Evolutionary conservation across 2,797 vertebrate species (phyloP), one percentile per base, ranked within the genome.

Genomic region (Argentina silus): DNA sequence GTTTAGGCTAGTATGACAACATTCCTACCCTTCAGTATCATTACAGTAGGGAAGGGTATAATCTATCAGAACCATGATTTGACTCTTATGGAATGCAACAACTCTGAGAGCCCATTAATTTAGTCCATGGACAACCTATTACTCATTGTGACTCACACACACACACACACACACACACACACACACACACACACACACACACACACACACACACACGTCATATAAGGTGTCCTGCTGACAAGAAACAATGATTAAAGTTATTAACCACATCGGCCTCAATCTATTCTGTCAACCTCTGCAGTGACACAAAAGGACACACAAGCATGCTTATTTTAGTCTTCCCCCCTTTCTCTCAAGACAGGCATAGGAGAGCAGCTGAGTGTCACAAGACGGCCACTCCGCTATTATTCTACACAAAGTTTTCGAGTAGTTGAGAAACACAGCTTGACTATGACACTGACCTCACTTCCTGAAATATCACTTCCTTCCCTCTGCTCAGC

Each of bases 391-490:
- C 15, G 44, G 19, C 51, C 53, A 6, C 36, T 19, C 1, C 42
- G 53, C 61, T 36, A 23, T 12, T 2, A 0, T 0, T n/a, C 56
- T 65, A 36, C 27, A 36, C 27, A 36, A 36, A 36, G 27, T 36
- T 74, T 1, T 8, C 65, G 21, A 72, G 44, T 47, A n/a, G 72
- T 84, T 85, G 43, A 77, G 43, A 48, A 9, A 36, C 19, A 67
- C 36, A 43, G 17, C 50, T 64, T 56, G 55, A 43, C 64, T 77
- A 74, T 86, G 81, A 87, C 65, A 75, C 70, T 87, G 79, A 88
- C 79, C 60, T 84, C 74, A 87, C 77, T 89, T 90, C 88, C 87
- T 88, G 80, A 82, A 78, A 85, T 66, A 65, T 81, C 27, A 66
- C 56, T 81, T 70, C 17, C 75, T 86, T 92, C 90, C 84, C 83